Base-by-base conservation (phyloP, 2,113 vertebrate species). In the Pseudolaguvia tuberculata region DNA sequence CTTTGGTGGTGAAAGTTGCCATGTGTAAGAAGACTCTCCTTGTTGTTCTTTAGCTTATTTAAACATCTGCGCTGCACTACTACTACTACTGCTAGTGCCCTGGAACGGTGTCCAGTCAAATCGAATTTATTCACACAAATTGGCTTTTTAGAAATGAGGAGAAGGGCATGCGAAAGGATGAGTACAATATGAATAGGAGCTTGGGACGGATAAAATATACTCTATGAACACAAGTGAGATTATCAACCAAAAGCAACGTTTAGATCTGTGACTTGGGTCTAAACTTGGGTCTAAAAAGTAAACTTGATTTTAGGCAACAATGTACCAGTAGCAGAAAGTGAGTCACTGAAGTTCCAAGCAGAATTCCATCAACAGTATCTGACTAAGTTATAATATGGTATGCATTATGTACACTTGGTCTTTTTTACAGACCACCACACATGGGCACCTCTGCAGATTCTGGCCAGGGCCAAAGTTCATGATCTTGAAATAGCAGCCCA, bases 381-480 rank as follows among this genome's bases (percentile, higher is more conserved):
- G 13, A 39, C 35, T 2, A n/a, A 27, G 45, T 18, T 66, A 9
- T 48, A 50, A 50, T 27, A 27, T 3, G 2, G 45, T 45, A 9
- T 65, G 10, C 21, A 48, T 42, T 42, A 12, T 62, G 12, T 62
- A 42, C 59, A 42, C 13, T 62, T 76, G 47, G 55, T 57, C 53
- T 18, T 23, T 14, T 35, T 57, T 52, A 51, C 50, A 65, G 31
- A 17, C 81, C 85, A 83, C 86, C 85, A 87, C 83, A 85, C 85
- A 84, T 83, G 85, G 80, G 87, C 84, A 84, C 84, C 84, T 90
- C 86, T 82, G 84, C 81, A 67, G 85, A 81, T 57, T 89, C 78
- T 87, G 88, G 88, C 87, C 88, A 76, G 83, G 90, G 86, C 90
- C 87, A 89, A 79, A 89, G 89, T 84, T 91, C 84, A 81, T 78